Evolutionary conservation across 2,888 invertebrate genomes (phyloP).

Genomic region (Psococerastis gibbosa): DNA sequence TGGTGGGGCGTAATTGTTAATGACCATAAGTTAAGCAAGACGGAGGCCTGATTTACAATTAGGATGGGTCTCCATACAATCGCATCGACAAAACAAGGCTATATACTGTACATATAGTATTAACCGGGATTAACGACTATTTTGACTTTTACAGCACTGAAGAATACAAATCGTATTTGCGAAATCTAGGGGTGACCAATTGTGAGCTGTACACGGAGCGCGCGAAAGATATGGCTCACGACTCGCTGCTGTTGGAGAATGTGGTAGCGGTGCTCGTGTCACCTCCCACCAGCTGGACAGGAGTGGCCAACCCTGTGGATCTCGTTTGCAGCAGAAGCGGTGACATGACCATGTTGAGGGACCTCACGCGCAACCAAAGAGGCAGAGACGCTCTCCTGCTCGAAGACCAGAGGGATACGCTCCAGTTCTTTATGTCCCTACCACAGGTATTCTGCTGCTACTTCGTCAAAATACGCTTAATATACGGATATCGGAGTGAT

Average conservation of each 20-base stretch:
- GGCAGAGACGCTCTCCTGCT: constrained; percentile 43
- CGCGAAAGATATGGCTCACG: constrained; percentile 22
- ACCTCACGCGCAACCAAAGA: constrained; percentile 44
- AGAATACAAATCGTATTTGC: constrained; percentile 50
- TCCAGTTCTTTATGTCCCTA: constrained; percentile 53
- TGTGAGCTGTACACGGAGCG: constrained; percentile 18
- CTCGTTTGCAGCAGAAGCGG: constrained; percentile 48
- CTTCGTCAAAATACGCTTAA: too few relatives aligned
- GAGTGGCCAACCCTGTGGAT: constrained; percentile 37
- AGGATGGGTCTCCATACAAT: too few relatives aligned
- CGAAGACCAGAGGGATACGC: constrained; percentile 53
- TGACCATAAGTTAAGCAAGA: too few relatives aligned
- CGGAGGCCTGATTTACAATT: too few relatives aligned
- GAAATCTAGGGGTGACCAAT: constrained; percentile 40
- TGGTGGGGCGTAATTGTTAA: too few relatives aligned
- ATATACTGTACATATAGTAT: too few relatives aligned
- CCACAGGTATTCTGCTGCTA: constrained; percentile 56
- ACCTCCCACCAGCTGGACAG: constrained; percentile 65
- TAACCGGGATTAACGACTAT: too few relatives aligned
- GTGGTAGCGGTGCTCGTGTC: constrained; percentile 49
- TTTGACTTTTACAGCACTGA: constrained; percentile 13
- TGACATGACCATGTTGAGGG: constrained; percentile 54
- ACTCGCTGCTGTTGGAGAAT: constrained; percentile 34
- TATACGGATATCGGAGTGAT: too few relatives aligned
- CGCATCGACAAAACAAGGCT: too few relatives aligned